Conservation (phyloP, 2,113 vertebrate genomes). For the Daubentonia madagascariensis region DNA sequence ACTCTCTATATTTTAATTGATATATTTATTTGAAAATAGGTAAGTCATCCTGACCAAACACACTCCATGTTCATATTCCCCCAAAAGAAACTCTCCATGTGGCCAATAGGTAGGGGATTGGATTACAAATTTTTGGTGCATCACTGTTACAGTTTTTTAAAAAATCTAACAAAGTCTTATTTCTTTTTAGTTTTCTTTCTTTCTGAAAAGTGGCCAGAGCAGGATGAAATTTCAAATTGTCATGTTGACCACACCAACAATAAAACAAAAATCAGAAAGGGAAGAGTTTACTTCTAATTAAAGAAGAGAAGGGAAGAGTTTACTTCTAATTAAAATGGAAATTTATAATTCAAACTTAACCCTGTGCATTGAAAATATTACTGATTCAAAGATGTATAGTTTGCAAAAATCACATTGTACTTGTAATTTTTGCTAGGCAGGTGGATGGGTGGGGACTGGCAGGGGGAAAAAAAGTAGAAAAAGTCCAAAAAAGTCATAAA, state of each 20-base stretch:
- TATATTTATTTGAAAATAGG: neutral
- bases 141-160: neutral
- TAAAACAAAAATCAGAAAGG: slow-evolving; percentile 9
- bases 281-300: neutral
- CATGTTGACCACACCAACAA: neutral
- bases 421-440: neutral
- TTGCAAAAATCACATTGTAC: neutral
- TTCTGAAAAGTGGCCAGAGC: neutral
- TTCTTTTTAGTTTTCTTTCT: neutral
- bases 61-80: neutral
- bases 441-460: neutral
- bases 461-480: neutral
- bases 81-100: neutral
- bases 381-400: slow-evolving; percentile 1
- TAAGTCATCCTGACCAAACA: slow-evolving; percentile 3
- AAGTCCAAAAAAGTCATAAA: neutral
- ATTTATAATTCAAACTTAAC: neutral
- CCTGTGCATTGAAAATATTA: neutral
- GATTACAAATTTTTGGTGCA: neutral
- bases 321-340: neutral
- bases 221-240: neutral
- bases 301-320: neutral
- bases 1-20: neutral
- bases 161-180: neutral
- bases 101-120: neutral